These are phyloP conservation scores for Pemphigus obesinymphae DNA, from an alignment of 1,140 invertebrate species.

Conservation along the genomic window DNA sequence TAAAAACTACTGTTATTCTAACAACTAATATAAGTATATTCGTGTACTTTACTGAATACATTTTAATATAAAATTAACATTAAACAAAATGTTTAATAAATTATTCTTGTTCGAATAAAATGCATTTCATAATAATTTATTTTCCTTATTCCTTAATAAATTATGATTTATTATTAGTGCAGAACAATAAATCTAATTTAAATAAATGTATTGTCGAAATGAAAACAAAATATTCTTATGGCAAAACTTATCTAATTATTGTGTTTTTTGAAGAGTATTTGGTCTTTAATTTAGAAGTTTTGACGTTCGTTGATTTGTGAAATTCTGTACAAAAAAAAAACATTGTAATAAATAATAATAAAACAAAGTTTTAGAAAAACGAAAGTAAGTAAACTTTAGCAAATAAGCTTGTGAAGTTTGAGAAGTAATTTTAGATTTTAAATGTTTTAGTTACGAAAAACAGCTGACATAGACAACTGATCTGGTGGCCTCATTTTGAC, in stretches of 20 bases:
- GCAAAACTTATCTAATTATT: no score
- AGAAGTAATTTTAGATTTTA: neutral
- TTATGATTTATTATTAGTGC: no score
- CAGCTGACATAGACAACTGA: neutral
- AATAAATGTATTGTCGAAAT: no score
- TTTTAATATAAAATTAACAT: neutral
- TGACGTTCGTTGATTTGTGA: neutral
- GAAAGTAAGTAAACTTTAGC: neutral
- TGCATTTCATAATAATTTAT: no score
- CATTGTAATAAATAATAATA: neutral
- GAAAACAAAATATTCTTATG: no score
- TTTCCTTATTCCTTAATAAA: no score
- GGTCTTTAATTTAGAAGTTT: neutral
- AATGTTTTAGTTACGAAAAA: neutral
- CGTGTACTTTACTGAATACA: neutral
- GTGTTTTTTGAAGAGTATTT: neutral
- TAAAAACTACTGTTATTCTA: neutral
- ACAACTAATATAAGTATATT: neutral
- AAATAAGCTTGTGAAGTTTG: neutral
- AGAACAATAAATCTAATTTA: no score
- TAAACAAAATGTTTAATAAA: neutral
- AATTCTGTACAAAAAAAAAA: neutral
- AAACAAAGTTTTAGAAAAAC: neutral
- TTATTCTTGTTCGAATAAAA: no score
- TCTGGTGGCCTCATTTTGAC: neutral